Evolutionary conservation across 1,140 invertebrate genomes (phyloP), one percentile per base, ranked within the genome.

Genomic region (Macrostomum lignano): DNA sequence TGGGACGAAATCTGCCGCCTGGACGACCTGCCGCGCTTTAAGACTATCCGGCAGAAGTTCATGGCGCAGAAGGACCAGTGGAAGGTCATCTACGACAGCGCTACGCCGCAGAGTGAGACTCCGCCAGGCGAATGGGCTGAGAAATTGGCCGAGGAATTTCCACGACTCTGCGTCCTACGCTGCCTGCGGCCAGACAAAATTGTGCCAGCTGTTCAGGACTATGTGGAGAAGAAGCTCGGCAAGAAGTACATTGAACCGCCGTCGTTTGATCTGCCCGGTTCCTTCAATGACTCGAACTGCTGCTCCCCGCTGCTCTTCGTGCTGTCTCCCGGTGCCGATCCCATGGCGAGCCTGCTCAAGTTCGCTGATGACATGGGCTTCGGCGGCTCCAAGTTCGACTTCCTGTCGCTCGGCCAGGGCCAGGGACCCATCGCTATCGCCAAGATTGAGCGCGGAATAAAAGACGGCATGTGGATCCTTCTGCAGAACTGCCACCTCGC

Each of bases 361-460:
- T 64, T 64, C 60, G 79, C 81, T 11, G 77, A 86, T 40, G 76
- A 84, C 51, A 69, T 55, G 62, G 76, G 76, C 28, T 81, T 77
- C 48, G 71, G 72, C 3, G 66, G 69, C 1, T 70, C 67, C 31
- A 68, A 72, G 40, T 61, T 88, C 32, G 73, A 72, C 45, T 75
- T 76, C 0, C 52, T 93, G 15, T 88, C 81, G 0, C 55, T 93
- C 30, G 84, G 84, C 4, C 81, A 91, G 68, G 81, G 81, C 2
- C 82, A 91, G 73, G 37, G 77, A 67, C 21, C 76, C 3, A 56
- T 82, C 43, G 82, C 81, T 7, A 65, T 79, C 32, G 68, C 69
- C 52, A 62, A 82, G 58, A 78, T 93, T 25, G 70, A 77, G 31
- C 71, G 76, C 39, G 81, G 73, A 1, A 61, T 72, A 0, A 70